These are phyloP conservation scores for Leucozona laternaria DNA, from an alignment of 2,888 invertebrate genomes.

Conservation along the genomic window DNA sequence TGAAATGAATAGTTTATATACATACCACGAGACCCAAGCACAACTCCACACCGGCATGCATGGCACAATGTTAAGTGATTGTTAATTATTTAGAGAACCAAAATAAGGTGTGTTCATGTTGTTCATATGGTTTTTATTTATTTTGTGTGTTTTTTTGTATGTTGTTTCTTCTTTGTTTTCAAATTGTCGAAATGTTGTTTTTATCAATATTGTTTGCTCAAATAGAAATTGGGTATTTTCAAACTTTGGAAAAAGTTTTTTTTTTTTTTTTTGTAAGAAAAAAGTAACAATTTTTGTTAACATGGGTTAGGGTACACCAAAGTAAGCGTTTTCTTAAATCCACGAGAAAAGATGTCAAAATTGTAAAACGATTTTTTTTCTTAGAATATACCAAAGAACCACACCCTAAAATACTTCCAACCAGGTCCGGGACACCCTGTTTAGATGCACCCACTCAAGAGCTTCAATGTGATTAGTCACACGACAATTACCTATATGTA, in stretches of 20 bases:
- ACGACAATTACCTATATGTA: no score
- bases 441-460: no score
- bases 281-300: no score
- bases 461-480: no score
- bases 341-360: no score
- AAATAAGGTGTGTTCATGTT: slow-evolving; percentile 9
- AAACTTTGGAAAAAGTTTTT: not conserved
- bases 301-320: no score
- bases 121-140: not conserved
- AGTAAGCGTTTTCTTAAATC: no score
- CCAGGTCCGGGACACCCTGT: no score
- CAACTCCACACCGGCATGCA: not conserved
- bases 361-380: no score
- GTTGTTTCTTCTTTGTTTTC: not conserved
- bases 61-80: slow-evolving; percentile 49
- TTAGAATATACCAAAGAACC: no score
- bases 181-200: not conserved
- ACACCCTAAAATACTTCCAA: no score
- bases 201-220: not conserved
- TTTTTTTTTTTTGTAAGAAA: no score
- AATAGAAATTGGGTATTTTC: not conserved
- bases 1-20: slow-evolving; percentile 34
- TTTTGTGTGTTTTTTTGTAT: not conserved
- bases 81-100: slow-evolving; percentile 48
- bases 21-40: slow-evolving; percentile 8